These are phyloP conservation scores for Alviniconcha strummeri DNA, from an alignment of 2,888 invertebrate species.

Conservation along the genomic window DNA sequence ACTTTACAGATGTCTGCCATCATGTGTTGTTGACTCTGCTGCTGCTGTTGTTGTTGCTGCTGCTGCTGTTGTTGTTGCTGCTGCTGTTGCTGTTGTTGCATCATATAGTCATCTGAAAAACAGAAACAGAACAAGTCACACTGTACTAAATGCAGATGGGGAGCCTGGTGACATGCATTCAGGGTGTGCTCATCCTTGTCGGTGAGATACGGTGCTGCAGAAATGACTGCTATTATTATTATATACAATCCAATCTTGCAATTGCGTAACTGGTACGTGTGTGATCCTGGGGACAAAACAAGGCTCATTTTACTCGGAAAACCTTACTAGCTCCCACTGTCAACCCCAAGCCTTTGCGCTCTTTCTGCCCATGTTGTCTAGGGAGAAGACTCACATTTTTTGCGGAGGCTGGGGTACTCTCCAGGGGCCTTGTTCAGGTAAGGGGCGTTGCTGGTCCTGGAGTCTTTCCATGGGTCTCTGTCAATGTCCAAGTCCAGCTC, in stretches of 20 bases:
- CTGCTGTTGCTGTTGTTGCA: slow-evolving; percentile 39
- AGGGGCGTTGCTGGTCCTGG: slow-evolving; percentile 43
- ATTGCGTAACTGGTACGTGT: neutral
- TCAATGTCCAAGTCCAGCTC: slow-evolving; percentile 54
- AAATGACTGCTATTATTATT: no score
- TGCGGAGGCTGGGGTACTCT: slow-evolving; percentile 67
- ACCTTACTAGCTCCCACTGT: no score
- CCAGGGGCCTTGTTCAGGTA: slow-evolving; percentile 68
- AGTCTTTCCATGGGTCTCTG: slow-evolving; percentile 69
- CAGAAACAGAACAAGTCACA: no score
- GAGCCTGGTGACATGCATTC: no score
- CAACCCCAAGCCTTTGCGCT: no score
- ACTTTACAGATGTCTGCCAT: slow-evolving; percentile 44
- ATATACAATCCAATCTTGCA: neutral
- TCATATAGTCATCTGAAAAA: slow-evolving; percentile 59
- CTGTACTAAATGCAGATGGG: no score
- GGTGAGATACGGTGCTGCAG: no score
- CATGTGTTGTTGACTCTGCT: slow-evolving; percentile 4
- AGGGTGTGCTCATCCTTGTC: no score
- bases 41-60: slow-evolving; percentile 34
- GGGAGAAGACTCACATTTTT: slow-evolving; percentile 59
- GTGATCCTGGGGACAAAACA: neutral
- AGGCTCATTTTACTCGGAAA: no score
- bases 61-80: slow-evolving; percentile 32
- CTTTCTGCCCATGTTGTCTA: no score